Evolutionary conservation across 2,797 vertebrate genomes (phyloP).

Genomic region (Spheniscus humboldti): DNA sequence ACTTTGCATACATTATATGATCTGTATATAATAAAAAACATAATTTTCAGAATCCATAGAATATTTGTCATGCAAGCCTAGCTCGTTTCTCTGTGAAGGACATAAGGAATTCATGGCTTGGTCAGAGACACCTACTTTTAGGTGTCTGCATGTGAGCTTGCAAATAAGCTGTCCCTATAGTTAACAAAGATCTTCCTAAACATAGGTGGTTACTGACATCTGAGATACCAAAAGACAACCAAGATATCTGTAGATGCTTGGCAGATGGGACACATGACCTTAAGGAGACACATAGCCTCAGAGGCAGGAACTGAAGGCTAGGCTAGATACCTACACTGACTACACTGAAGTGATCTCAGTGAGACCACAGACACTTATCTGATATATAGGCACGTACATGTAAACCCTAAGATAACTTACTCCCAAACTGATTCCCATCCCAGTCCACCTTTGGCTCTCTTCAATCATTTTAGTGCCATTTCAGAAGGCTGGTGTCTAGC

Average conservation of each 20-base stretch:
- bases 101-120: not conserved
- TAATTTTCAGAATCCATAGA: not conserved
- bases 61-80: not conserved
- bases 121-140: not conserved
- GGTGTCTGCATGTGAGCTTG: not conserved
- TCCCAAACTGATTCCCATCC: not conserved
- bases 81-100: not conserved
- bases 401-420: not conserved
- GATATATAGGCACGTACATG: not conserved
- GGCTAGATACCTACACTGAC: not conserved
- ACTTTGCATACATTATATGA: not conserved
- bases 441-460: not conserved
- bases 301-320: not conserved
- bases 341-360: not conserved
- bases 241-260: not conserved
- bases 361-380: not conserved
- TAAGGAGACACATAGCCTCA: not conserved
- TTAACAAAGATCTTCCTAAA: not conserved
- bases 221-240: not conserved
- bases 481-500: not conserved
- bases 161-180: not conserved
- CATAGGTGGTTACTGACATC: not conserved
- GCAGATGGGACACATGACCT: not conserved
- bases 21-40: not conserved
- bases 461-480: not conserved